Conservation (phyloP, 2,888 invertebrate genomes). For the Leucophora obtusa region DNA sequence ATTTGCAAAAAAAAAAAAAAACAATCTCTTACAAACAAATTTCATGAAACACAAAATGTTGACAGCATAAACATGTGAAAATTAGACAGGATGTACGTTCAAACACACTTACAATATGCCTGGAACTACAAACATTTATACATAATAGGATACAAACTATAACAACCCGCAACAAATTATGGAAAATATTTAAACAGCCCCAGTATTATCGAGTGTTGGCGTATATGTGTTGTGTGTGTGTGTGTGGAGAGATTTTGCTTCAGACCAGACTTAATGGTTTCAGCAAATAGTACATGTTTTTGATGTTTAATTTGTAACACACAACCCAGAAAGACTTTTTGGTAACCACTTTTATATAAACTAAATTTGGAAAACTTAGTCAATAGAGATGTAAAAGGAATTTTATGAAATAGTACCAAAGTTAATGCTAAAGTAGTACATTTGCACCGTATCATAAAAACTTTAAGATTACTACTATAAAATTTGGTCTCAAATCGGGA, state of each 20-base stretch:
- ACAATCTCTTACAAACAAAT: background rate
- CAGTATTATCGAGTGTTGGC: too few species aligned
- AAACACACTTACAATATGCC: background rate
- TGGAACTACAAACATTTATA: background rate
- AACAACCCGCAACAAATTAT: background rate
- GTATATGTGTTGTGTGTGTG: background rate
- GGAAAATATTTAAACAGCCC: background rate
- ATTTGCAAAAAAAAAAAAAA: constrained; percentile 17
- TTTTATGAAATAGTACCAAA: too few species aligned
- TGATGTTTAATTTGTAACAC: constrained; percentile 42
- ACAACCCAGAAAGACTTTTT: too few species aligned
- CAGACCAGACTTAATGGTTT: constrained; percentile 25
- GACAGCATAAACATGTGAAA: constrained; percentile 19
- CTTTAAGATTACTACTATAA: too few species aligned
- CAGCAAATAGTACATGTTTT: constrained; percentile 9
- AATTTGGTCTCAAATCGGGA: too few species aligned
- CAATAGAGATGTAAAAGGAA: too few species aligned
- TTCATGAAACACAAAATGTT: constrained; percentile 13
- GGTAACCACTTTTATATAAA: too few species aligned
- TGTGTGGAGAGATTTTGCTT: constrained; percentile 19
- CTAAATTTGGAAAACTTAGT: too few species aligned
- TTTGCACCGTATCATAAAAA: too few species aligned
- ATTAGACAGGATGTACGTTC: constrained; percentile 1
- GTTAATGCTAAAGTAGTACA: too few species aligned
- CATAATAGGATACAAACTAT: constrained; percentile 6